Evolutionary conservation across 2,888 invertebrate species (phyloP).

Genomic region (Isotomurus palustris): DNA sequence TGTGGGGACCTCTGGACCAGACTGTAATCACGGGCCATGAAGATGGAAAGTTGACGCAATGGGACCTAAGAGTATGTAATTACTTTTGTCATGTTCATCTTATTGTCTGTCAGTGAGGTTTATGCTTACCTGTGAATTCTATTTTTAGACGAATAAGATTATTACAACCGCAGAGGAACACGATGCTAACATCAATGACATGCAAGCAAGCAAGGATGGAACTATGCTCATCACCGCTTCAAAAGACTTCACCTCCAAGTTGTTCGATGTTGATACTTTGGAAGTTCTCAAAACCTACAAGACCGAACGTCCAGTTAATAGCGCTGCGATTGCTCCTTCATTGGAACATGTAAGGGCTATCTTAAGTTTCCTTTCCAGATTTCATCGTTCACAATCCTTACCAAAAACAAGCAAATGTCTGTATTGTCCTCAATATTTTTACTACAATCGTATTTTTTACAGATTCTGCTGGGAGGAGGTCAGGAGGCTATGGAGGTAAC

Average conservation of each 20-base stretch:
- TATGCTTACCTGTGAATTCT: too few relatives aligned
- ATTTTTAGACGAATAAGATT: slow-evolving; percentile 69
- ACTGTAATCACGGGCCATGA: slow-evolving; percentile 89
- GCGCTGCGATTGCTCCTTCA: slow-evolving; percentile 93
- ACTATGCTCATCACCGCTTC: slow-evolving; percentile 97
- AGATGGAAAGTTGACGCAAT: slow-evolving; percentile 84
- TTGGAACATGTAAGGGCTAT: slow-evolving; percentile 71
- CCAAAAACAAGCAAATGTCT: neutral
- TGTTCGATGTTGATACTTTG: slow-evolving; percentile 84
- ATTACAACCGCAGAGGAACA: slow-evolving; percentile 75
- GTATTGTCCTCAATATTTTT: neutral
- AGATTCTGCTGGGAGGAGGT: slow-evolving; percentile 93
- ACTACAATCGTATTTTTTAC: neutral
- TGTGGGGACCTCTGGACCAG: slow-evolving; percentile 93
- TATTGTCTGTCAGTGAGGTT: too few relatives aligned
- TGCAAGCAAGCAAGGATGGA: slow-evolving; percentile 88
- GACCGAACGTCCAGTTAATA: slow-evolving; percentile 96
- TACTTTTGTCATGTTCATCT: too few relatives aligned
- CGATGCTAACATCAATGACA: slow-evolving; percentile 83
- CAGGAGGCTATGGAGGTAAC: slow-evolving; percentile 99
- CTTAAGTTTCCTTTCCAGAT: slow-evolving; percentile 3
- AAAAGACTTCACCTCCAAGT: slow-evolving; percentile 90
- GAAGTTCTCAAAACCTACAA: slow-evolving; percentile 89
- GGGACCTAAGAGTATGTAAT: slow-evolving; percentile 76
- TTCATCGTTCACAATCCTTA: neutral